Percentiles rank a stretch among this genome's conserved stretches.
These are phyloP conservation scores for Chiroxiphia lanceolata DNA, from an alignment of 2,797 vertebrate species.

Conservation along the genomic window DNA sequence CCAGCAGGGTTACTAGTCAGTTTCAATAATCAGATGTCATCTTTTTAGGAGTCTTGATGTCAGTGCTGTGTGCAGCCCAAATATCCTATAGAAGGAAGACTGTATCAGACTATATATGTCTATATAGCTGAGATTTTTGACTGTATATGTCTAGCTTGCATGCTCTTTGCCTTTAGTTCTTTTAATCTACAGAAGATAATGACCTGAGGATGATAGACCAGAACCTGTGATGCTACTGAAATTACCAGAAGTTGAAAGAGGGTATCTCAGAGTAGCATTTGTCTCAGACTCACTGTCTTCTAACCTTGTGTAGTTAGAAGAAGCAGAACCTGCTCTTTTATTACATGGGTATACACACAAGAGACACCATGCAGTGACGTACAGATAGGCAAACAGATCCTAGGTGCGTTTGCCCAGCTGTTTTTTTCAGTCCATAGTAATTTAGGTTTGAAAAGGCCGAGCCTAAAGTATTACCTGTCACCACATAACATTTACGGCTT, in stretches of 20 bases:
- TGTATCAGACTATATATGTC: neutral
- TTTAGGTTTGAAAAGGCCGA: neutral
- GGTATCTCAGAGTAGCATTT: neutral
- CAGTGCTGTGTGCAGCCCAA: neutral
- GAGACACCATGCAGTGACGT: accelerated
- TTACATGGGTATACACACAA: neutral
- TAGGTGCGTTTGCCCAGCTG: neutral
- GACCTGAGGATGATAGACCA: neutral
- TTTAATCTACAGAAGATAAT: neutral
- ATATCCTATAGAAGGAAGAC: neutral
- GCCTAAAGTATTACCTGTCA: neutral
- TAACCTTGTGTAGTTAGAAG: neutral
- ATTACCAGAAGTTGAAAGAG: neutral
- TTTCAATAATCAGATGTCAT: neutral
- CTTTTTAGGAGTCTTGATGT: neutral
- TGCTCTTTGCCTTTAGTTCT: neutral
- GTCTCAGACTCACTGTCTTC: neutral
- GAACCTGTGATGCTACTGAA: neutral
- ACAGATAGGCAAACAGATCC: neutral
- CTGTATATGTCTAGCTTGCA: neutral
- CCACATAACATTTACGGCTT: neutral
- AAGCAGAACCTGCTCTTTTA: neutral
- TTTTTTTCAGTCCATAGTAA: neutral
- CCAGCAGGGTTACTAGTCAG: neutral
- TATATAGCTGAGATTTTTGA: neutral